Evolutionary conservation across 2,797 vertebrate genomes (phyloP), one percentile per base, ranked within the genome.

Genomic region (Siniperca scherzeri): DNA sequence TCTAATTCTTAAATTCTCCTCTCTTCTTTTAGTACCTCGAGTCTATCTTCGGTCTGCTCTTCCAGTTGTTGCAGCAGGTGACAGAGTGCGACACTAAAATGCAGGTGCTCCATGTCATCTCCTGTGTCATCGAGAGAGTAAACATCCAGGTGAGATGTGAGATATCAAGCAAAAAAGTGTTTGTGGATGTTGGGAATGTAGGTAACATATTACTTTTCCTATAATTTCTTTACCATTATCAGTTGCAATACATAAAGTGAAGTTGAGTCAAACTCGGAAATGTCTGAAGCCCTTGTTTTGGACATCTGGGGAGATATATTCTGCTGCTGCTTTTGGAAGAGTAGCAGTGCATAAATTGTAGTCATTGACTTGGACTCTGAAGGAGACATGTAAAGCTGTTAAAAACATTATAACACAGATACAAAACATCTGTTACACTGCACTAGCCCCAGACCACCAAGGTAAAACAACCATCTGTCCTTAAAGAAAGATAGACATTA

Each of bases 31-130:
- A 99, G 98, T 99, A 98, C 89, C 91, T 99, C 80, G 98, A 99
- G 92, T 96, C 97, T 46, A 97, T 98, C 94, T 99, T 99, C 77
- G 96, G 96, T 9, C 95, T 99, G 74, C 97, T 99, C 80, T 99
- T 99, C 93, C 97, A 98, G 82, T 89, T 99, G 57, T 93, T 99
- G 86, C 98, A 99, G 92, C 97, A 99, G 95, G 98, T 99, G 87
- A 99, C 97, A 0, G 97, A 99, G 21, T 99, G 98, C 56, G 98
- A 99, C 92, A 98, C 97, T 17, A 99, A 99, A 93, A 99, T 99
- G 98, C 98, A 99, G 72, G 96, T 99, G 85, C 96, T 99, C 86
- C 98, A 99, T 8, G 98, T 99, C 83, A 96, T 99, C 74, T 99
- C 98, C 78, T 99, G 98, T 70, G 97, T 99, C 89, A 98, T 99